Conservation (phyloP, 2,113 vertebrate genomes). For the Helogale parvula region DNA sequence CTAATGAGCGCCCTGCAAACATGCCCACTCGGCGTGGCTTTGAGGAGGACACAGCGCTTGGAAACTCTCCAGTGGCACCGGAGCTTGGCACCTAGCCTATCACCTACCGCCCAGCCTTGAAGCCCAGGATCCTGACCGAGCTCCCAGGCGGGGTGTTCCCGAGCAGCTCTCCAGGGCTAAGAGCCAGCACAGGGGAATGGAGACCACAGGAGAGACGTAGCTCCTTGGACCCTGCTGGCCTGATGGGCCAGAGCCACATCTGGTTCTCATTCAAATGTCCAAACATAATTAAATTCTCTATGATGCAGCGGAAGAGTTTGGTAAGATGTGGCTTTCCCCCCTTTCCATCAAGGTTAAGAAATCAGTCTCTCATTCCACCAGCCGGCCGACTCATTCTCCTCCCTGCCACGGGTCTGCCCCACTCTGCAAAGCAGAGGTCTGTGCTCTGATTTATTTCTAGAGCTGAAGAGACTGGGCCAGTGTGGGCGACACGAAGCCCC, state of each 20-base stretch:
- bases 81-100: not conserved
- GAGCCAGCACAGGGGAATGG: slow-evolving; percentile 84
- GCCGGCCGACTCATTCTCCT: not conserved
- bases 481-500: not conserved
- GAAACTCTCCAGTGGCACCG: not conserved
- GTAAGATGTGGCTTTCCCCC: slow-evolving; percentile 87
- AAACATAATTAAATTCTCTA: slow-evolving; percentile 89
- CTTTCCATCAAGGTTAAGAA: slow-evolving; percentile 85
- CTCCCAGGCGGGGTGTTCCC: slow-evolving; percentile 79
- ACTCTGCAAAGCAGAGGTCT: not conserved
- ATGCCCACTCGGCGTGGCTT: not conserved
- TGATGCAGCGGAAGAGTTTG: slow-evolving; percentile 87
- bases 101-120: not conserved
- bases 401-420: not conserved
- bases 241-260: slow-evolving; percentile 84
- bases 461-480: not conserved
- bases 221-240: slow-evolving; percentile 82
- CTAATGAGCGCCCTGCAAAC: not conserved
- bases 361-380: slow-evolving; percentile 79
- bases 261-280: slow-evolving; percentile 89
- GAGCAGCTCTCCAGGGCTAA: slow-evolving; percentile 78
- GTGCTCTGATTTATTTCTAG: not conserved
- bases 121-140: not conserved
- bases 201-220: slow-evolving; percentile 84
- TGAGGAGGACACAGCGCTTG: not conserved